Evolutionary conservation across 2,888 invertebrate species (phyloP), one percentile per base, ranked within the genome.

Genomic region (Cephalotes varians): DNA sequence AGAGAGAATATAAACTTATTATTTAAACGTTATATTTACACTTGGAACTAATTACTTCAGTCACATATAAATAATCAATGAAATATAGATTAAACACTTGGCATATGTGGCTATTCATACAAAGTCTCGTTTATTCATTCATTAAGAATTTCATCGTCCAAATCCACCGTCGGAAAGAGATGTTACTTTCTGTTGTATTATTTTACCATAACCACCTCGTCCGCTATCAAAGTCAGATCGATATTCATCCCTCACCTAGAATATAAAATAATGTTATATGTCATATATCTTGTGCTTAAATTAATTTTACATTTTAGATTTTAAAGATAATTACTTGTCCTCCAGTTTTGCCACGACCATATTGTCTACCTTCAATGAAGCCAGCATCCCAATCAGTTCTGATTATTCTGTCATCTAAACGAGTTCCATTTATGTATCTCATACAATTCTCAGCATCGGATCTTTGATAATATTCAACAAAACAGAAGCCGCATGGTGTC

Each of bases 301-400:
- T 21, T 44, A 56, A 6, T 25, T 1, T 44, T n/a, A 44, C 10
- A 21, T 15, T 2, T 7, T 25, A 82, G 34, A 51, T 40, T 60
- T 73, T 21, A 31, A 79, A 85, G 15, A 62, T 28, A 81, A 79
- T 21, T 94, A 98, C 99, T 96, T 99, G 99, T 92, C 99, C 99
- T 77, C 99, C 99, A 91, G 98, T 98, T 95, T 99, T 99, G 76
- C 99, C 99, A 90, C 99, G 96, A 40, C 99, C 99, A 95, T 98
- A 99, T 94, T 99, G 99, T 90, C 99, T 96, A 2, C 99, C 99
- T 95, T 99, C 99, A 86, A 98, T 96, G 95, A 99, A 99, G 1
- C 99, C 99, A 47, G 99, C 99, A 95, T 99, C 99, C 99, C 99
- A 99, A 95, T 99, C 99, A 80, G 99, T 98, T 92, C 99, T 96